Percentiles rank a stretch among this genome's conserved stretches.
phyloP scores from a whole-genome alignment of 2,797 vertebrate genomes.

The Hippocampus kuda region DNA sequence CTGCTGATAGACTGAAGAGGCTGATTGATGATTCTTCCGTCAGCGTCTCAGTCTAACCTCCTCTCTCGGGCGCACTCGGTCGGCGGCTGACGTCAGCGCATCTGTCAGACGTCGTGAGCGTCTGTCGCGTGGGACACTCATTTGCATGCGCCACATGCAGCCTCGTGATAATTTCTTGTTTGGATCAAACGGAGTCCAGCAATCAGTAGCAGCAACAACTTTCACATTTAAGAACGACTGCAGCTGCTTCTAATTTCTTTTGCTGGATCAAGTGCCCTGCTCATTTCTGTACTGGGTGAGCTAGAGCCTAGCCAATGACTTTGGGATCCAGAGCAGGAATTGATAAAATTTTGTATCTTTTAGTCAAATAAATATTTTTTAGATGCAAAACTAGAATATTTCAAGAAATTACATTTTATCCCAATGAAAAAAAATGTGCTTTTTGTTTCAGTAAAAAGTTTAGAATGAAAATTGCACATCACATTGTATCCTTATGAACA shows the following conservation, averaged over 20 bases:
- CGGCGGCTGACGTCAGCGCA: constrained; percentile 48
- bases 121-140: constrained; percentile 19
- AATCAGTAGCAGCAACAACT: not conserved
- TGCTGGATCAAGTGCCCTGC: too few relatives aligned
- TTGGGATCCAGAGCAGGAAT: too few relatives aligned
- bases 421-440: too few relatives aligned
- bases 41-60: constrained; percentile 27
- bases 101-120: constrained; percentile 28
- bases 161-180: not conserved
- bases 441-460: too few relatives aligned
- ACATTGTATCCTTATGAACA: too few relatives aligned
- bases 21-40: constrained; percentile 26
- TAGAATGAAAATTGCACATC: too few relatives aligned
- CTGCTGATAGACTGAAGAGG: constrained; percentile 5
- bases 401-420: too few relatives aligned
- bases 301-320: too few relatives aligned
- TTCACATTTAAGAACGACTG: not conserved
- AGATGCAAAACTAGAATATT: too few relatives aligned
- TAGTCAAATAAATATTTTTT: too few relatives aligned
- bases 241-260: not conserved
- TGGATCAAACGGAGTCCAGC: not conserved
- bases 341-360: too few relatives aligned
- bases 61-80: constrained; percentile 32
- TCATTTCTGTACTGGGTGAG: not conserved
- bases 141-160: constrained; percentile 9